These are phyloP conservation scores for Aphodius granarius DNA, from an alignment of 2,888 invertebrate genomes.

Conservation along the genomic window DNA sequence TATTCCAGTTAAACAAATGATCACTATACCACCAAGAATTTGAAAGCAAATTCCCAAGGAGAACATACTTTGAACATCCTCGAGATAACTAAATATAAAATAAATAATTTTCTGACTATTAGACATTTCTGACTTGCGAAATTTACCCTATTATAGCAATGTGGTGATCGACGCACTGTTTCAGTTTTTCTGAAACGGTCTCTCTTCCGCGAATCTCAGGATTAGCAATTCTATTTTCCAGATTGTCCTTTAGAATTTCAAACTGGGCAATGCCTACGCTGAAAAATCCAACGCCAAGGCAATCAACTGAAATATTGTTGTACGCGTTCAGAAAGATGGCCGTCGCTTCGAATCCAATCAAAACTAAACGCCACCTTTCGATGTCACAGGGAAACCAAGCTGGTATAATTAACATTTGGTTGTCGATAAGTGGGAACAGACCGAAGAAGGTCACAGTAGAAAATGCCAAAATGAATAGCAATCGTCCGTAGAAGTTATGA, in stretches of 20 bases:
- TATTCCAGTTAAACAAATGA: conserved; percentile 34
- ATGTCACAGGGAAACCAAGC: conserved; percentile 9
- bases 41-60: conserved; percentile 29
- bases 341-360: conserved; percentile 3
- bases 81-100: conserved; percentile 28
- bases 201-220: neutral
- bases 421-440: neutral
- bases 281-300: conserved; percentile 28
- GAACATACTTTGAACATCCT: conserved; percentile 27
- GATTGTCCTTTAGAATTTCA: conserved; percentile 28
- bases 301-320: conserved; percentile 23
- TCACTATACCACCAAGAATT: conserved; percentile 30
- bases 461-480: neutral
- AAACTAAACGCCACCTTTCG: neutral
- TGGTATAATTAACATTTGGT: neutral
- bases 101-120: too few species aligned
- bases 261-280: conserved; percentile 30
- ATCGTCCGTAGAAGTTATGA: conserved; percentile 3
- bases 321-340: conserved; percentile 5
- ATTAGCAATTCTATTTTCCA: neutral
- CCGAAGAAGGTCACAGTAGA: conserved; percentile 1
- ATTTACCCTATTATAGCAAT: conserved; percentile 31
- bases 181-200: conserved; percentile 14
- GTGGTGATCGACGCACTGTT: conserved; percentile 29
- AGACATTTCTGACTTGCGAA: conserved; percentile 4